Evolutionary conservation across 2,113 vertebrate species (phyloP), one percentile per base, ranked within the genome.

Genomic region (Chrysemys picta): DNA sequence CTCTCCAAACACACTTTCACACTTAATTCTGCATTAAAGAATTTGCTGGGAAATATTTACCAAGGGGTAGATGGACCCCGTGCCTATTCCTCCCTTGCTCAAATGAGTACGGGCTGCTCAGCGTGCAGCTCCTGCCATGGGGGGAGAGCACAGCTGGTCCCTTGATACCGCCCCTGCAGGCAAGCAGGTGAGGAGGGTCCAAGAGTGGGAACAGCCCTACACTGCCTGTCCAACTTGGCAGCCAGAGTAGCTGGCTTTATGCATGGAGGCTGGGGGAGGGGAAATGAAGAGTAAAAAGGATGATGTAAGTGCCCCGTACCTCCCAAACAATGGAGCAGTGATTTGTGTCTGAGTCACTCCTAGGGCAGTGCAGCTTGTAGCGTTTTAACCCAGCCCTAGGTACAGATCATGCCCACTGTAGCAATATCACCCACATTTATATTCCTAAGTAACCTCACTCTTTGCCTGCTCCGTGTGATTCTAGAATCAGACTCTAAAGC

Each of bases 121-220:
- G 62, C 7, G 14, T 35, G 31, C 57, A 62, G 57, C 27, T 62
- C 29, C 11, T 38, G 52, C 82, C 31, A 49, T 16, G 54, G 56
- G 16, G 35, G 14, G 8, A 21, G 9, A 69, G 65, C 35, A 69
- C 38, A 69, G 65, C 65, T 69, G 65, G 35, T 38, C 35, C 65
- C 9, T 16, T n/a, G 19, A n/a, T 52, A 85, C 3, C 2, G 22
- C 56, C 42, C 52, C 11, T 42, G n/a, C 2, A 29, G 53, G 0
- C 2, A 21, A 52, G 82, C 5, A n/a, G 45, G 83, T 82, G 4
- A 69, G 35, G 19, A 69, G 35, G 62, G 62, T 65, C 31, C 35
- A 65, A 91, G 80, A 75, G 38, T 42, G 38, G 72, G 5, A 11
- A 24, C 72, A 80, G 65, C 45, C 78, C 45, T 90, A 72, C 83